phyloP scores from a whole-genome alignment of 2,888 invertebrate genomes.

The Disparrhopalites patrizii region DNA sequence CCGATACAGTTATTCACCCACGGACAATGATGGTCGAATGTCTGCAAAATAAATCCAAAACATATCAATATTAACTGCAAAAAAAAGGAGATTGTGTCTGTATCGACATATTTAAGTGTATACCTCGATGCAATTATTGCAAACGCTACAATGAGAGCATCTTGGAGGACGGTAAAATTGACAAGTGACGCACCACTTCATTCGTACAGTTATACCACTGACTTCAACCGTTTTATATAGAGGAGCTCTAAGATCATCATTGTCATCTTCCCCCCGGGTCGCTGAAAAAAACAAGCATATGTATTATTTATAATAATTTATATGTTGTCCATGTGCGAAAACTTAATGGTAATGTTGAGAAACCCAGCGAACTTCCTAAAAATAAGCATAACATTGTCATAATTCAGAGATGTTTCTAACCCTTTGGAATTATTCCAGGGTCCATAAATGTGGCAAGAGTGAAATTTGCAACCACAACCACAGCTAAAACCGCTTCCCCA shows the following conservation, averaged over 20 bases:
- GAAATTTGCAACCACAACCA: constrained; percentile 98
- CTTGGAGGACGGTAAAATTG: constrained; percentile 99
- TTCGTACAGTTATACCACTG: constrained; percentile 95
- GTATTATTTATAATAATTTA: not conserved
- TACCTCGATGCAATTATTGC: constrained; percentile 97
- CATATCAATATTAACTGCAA: no score
- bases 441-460: constrained; percentile 99
- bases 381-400: not conserved
- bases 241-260: constrained; percentile 95
- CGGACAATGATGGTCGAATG: constrained; percentile 99
- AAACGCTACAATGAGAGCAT: constrained; percentile 98
- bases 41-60: constrained; percentile 60
- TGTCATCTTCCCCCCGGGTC: constrained; percentile 92
- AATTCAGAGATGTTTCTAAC: constrained; percentile 55
- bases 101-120: constrained; percentile 50
- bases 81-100: no score
- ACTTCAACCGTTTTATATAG: constrained; percentile 97
- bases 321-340: constrained; percentile 7
- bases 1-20: constrained; percentile 98
- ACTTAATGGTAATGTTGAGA: no score
- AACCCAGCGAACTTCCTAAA: no score
- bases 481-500: constrained; percentile 88
- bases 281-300: constrained; percentile 58
- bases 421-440: constrained; percentile 97
- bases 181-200: constrained; percentile 99